A percentile compares a stretch with the other conserved stretches of the same genome.
Evolutionary conservation across 2,113 vertebrate genomes (phyloP).

Genomic region (human): DNA sequence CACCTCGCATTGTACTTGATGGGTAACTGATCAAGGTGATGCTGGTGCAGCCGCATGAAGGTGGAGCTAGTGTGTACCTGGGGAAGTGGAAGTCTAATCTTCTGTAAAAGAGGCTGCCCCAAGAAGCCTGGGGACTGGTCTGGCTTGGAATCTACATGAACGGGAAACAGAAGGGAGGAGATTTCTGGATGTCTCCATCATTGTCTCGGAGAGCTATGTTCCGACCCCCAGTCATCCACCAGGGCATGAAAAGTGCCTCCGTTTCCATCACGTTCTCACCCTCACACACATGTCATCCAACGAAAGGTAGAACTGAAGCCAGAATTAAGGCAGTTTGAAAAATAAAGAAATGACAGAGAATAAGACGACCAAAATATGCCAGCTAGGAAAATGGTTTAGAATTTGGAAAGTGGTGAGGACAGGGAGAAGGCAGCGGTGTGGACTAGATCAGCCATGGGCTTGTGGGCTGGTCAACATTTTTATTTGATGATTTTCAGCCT

Average conservation of each 20-base stretch:
- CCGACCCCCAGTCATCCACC: not conserved
- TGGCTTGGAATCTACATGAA: not conserved
- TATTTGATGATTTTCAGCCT: conserved; percentile 37
- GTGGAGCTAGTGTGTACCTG: fast-evolving
- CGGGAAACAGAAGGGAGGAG: fast-evolving
- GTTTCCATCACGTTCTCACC: not conserved
- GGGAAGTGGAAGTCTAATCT: fast-evolving
- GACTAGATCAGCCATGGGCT: not conserved
- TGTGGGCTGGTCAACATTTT: not conserved
- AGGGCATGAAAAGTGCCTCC: not conserved
- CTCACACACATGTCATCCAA: not conserved
- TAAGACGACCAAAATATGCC: conserved; percentile 30
- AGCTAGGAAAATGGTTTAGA: not conserved
- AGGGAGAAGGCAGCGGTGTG: not conserved
- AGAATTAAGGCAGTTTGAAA: conserved; percentile 20
- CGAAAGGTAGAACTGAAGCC: conserved; percentile 7
- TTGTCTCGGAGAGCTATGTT: not conserved
- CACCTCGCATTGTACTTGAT: fast-evolving
- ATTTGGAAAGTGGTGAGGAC: not conserved
- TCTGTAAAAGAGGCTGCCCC: fast-evolving
- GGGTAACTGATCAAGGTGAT: fast-evolving
- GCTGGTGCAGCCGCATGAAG: fast-evolving
- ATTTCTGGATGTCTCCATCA: fast-evolving
- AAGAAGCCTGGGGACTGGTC: not conserved
- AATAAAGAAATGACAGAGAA: conserved; percentile 30